These are phyloP conservation scores for Busseola fusca DNA, from an alignment of 2,888 invertebrate species.

Conservation along the genomic window DNA sequence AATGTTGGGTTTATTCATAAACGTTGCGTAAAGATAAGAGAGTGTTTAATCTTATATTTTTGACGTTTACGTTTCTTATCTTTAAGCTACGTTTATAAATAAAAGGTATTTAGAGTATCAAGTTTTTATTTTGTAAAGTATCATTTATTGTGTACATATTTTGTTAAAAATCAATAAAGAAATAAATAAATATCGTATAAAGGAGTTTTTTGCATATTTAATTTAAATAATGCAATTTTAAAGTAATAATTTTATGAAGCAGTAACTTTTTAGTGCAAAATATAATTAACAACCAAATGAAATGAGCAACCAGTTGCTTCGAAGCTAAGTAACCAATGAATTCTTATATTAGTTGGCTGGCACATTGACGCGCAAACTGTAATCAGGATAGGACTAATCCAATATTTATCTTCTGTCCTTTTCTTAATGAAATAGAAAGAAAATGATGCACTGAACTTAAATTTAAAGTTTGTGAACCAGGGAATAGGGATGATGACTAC, in stretches of 20 bases:
- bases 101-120: not conserved
- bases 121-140: conserved; percentile 6
- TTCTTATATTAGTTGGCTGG: not conserved
- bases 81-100: not conserved
- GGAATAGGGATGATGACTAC: no score
- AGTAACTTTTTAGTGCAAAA: not conserved
- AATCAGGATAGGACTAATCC: no score
- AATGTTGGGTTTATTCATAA: not conserved
- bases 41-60: not conserved
- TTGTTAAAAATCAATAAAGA: conserved; percentile 18
- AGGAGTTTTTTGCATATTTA: conserved; percentile 6
- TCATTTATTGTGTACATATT: conserved; percentile 33
- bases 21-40: not conserved
- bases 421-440: no score
- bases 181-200: conserved; percentile 9
- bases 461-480: no score
- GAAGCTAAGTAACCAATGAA: not conserved
- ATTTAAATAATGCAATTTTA: not conserved
- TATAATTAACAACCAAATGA: conserved; percentile 9
- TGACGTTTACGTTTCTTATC: not conserved
- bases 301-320: conserved; percentile 12
- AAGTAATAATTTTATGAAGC: not conserved
- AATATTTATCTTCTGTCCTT: no score
- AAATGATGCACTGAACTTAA: no score
- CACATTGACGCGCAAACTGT: no score